Base-by-base conservation (phyloP, 1,140 invertebrate genomes). In the Hypothenemus hampei region DNA sequence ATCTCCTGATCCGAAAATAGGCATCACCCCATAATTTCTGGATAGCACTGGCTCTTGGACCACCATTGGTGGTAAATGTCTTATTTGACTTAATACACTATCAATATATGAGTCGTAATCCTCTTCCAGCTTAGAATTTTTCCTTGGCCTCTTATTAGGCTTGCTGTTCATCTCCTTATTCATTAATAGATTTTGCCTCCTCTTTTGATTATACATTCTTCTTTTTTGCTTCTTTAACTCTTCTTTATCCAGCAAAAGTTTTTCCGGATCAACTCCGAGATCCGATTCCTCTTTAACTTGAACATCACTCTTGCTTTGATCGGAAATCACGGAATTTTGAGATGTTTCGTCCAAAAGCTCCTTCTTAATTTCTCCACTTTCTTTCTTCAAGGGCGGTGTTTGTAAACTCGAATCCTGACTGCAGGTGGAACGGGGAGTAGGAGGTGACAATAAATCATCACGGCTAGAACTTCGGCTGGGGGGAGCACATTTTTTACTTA, bases 91-190 rank as follows among this genome's bases (percentile, higher is more conserved):
- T 81, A 95, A 87, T 21, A 96, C 75, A 64, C 84, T 86, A 63
- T 94, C 93, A 59, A 93, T 86, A 66, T 87, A 94, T 5, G 83
- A 83, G 69, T 95, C 92, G 71, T 92, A 91, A 73, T 95, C 91
- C 75, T 95, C 92, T 63, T 93, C 88, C 11, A 88, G 75, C 64
- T 89, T 87, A 2, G 87, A 91, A 20, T 85, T 82, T 72, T 91
- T 93, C 20, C 89, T 77, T 8, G 85, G 78, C 20, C 89, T 77
- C 69, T 94, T 94, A 64, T 91, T 92, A 22, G 85, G 78, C 16
- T 78, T 75, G 22, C 73, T 59, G 22, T 74, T 60, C 10, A 58
- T 53, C 31, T 74, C 70, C 44, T 73, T 72, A 19, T 71, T 74
- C 0, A 72, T 36, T 10, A 70, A 72, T 67, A 79, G 78, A 68